phyloP scores from a whole-genome alignment of 2,888 invertebrate genomes.

The Dryadula phaetusa region DNA sequence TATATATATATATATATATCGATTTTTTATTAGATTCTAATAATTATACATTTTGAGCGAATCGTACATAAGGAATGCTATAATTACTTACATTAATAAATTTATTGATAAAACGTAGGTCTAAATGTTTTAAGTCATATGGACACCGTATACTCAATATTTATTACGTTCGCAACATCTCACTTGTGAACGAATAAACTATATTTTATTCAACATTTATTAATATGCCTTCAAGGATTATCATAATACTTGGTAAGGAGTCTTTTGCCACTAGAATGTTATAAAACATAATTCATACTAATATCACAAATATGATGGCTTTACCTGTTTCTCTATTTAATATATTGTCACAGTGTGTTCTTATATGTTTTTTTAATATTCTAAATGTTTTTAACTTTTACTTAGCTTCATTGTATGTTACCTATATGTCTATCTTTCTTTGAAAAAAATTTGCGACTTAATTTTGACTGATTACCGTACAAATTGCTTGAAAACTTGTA shows the following conservation, averaged over 20 bases:
- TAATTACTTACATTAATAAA: no score
- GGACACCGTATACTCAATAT: slow-evolving; percentile 28
- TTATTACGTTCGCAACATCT: slow-evolving; percentile 40
- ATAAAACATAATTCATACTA: slow-evolving; percentile 8
- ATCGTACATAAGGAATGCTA: no score
- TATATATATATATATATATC: no score
- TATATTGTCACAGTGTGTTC: not conserved
- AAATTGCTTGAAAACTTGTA: no score
- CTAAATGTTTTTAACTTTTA: no score
- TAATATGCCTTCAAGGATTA: slow-evolving; percentile 41
- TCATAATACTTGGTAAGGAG: slow-evolving; percentile 29
- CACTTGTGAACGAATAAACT: slow-evolving; percentile 39
- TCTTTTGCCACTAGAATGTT: slow-evolving; percentile 1
- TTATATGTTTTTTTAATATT: not conserved
- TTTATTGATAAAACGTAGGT: not conserved
- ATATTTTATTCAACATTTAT: slow-evolving; percentile 39
- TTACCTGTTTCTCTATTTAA: not conserved
- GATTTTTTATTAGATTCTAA: no score
- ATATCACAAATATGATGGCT: not conserved
- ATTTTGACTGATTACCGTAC: no score
- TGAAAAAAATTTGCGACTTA: no score
- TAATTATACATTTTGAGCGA: no score
- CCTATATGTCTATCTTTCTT: no score
- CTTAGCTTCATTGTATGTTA: no score
- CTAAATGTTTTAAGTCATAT: slow-evolving; percentile 2